phyloP scores from a whole-genome alignment of 2,113 vertebrate species.

The Hassar affinis region DNA sequence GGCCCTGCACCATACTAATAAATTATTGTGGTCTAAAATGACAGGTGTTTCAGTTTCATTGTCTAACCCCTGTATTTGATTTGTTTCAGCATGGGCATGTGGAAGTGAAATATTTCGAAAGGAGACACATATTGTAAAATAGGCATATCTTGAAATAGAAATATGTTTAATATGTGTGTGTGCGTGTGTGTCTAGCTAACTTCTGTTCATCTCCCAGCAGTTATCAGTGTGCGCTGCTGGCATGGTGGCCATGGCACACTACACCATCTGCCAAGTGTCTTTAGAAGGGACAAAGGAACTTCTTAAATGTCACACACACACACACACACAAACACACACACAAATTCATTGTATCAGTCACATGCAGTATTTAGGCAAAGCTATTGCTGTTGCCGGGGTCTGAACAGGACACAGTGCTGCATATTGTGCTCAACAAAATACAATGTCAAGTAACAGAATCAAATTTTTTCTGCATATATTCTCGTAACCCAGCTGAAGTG shows the following conservation, averaged over 20 bases:
- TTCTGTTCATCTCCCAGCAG: constrained; percentile 14
- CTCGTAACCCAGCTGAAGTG: background rate
- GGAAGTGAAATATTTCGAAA: background rate
- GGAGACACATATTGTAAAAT: background rate
- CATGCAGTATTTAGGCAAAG: background rate
- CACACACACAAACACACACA: constrained; percentile 4
- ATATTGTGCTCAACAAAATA: constrained; percentile 2
- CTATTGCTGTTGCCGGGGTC: background rate
- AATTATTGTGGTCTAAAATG: too few relatives aligned
- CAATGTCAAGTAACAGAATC: background rate
- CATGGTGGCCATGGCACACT: background rate
- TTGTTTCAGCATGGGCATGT: background rate
- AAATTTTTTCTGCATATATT: background rate
- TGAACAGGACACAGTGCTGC: background rate
- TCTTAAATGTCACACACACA: constrained; percentile 8
- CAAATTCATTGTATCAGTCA: background rate
- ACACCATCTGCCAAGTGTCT: constrained; percentile 9
- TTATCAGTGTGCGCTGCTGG: constrained; percentile 25
- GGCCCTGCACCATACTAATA: too few relatives aligned
- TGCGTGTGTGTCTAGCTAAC: background rate
- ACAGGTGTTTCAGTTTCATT: too few relatives aligned
- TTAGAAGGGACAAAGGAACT: constrained; percentile 17
- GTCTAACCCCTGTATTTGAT: too few relatives aligned
- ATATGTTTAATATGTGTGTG: background rate
- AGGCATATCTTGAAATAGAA: background rate